phyloP scores from a whole-genome alignment of 2,113 vertebrate genomes.

The Stigmatopora argus region DNA sequence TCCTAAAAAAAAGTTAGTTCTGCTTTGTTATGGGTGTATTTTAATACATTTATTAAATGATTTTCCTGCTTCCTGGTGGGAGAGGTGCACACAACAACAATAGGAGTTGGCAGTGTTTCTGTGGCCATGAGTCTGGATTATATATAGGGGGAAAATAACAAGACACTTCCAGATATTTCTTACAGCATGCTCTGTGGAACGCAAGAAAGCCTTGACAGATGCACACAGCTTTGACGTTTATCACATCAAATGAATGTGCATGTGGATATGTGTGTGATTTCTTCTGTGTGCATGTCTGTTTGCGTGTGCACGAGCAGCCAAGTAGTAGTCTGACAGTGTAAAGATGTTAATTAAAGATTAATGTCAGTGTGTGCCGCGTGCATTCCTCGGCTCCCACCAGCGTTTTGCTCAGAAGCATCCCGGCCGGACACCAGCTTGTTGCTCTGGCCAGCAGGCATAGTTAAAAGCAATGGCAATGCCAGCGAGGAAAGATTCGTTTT shows the following conservation, averaged over 20 bases:
- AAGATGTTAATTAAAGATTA: conserved; percentile 72
- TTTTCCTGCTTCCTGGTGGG: background rate
- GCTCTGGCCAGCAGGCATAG: conserved; percentile 23
- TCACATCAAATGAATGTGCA: conserved; percentile 48
- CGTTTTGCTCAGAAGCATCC: conserved; percentile 42
- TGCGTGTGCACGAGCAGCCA: conserved; percentile 43
- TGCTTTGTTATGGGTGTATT: background rate
- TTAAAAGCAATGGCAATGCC: conserved; percentile 44
- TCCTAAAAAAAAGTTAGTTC: background rate
- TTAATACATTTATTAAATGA: background rate
- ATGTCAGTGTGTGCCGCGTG: conserved; percentile 56
- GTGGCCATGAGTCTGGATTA: background rate
- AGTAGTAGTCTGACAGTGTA: conserved; percentile 44
- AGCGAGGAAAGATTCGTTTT: background rate
- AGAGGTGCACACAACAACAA: background rate
- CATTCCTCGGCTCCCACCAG: conserved; percentile 54
- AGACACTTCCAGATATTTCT: background rate
- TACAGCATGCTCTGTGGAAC: conserved; percentile 8
- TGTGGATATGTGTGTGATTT: conserved; percentile 5
- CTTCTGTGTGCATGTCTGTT: conserved; percentile 12
- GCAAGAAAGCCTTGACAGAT: conserved; percentile 18
- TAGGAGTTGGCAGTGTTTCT: background rate
- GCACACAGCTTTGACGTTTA: conserved; percentile 41
- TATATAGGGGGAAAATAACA: background rate
- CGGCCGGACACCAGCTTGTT: conserved; percentile 41